A percentile compares a stretch with the other conserved stretches of the same genome.
Evolutionary conservation across 2,888 invertebrate species (phyloP).

Genomic region (Sisyra terminalis): DNA sequence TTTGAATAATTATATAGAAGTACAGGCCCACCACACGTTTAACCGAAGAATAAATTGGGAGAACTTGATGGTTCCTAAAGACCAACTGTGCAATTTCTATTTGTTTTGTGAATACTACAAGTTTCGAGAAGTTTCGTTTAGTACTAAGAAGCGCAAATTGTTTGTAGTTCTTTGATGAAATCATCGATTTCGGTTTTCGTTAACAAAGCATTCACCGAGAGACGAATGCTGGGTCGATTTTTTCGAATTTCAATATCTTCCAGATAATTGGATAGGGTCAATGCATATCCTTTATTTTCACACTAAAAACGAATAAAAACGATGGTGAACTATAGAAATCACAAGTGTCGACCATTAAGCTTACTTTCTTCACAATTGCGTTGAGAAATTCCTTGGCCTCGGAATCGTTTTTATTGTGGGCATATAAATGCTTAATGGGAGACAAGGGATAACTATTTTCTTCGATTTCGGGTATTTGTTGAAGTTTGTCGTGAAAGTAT

Average conservation of each 20-base stretch:
- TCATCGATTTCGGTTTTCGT: constrained; percentile 3
- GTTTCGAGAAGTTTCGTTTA: too few species aligned
- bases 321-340: not conserved
- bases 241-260: constrained; percentile 4
- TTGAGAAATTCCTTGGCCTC: constrained; percentile 1
- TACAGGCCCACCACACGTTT: too few species aligned
- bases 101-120: too few species aligned
- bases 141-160: too few species aligned
- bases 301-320: constrained; percentile 5
- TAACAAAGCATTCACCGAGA: constrained; percentile 3
- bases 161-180: not conserved
- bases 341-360: not conserved
- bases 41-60: too few species aligned
- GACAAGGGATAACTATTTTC: not conserved
- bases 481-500: not conserved
- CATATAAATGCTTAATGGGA: constrained; percentile 6
- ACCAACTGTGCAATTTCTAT: too few species aligned
- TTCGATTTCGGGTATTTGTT: not conserved
- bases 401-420: not conserved
- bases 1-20: too few species aligned
- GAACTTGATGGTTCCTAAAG: too few species aligned
- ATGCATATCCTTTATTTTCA: not conserved
- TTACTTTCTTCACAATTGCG: constrained; percentile 2
- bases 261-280: constrained; percentile 4
- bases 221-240: constrained; percentile 6